phyloP scores from a whole-genome alignment of 2,113 vertebrate species.

The Murina feae region DNA sequence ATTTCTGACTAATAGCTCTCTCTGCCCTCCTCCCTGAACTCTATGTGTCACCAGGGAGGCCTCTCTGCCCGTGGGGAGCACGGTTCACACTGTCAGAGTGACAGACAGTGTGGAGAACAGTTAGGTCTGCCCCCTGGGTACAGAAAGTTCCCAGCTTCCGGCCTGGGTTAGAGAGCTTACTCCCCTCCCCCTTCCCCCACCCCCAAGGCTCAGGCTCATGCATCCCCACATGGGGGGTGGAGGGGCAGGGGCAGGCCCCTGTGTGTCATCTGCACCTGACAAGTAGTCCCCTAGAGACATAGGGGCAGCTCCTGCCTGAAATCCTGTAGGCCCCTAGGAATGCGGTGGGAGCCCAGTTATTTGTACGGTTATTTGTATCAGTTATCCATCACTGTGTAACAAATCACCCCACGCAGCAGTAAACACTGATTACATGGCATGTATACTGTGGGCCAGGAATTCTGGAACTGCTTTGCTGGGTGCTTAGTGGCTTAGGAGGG shows the following conservation, averaged over 20 bases:
- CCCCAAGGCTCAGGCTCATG: background rate
- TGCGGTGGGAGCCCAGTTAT: background rate
- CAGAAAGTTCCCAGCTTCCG: background rate
- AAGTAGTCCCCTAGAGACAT: background rate
- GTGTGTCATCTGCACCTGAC: background rate
- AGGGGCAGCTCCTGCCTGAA: background rate
- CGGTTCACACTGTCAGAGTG: background rate
- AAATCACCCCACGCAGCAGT: background rate
- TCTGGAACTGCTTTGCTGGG: background rate
- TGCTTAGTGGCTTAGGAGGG: no score
- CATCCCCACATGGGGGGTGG: background rate
- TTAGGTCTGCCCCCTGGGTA: background rate
- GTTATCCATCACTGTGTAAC: background rate
- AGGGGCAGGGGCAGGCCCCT: background rate
- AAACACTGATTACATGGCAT: background rate
- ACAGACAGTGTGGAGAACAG: background rate
- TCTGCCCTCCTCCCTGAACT: no score
- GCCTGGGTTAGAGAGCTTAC: background rate
- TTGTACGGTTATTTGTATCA: background rate
- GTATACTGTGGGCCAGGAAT: background rate
- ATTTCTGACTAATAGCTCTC: background rate
- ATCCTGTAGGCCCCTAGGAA: background rate
- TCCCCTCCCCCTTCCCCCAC: rapidly evolving
- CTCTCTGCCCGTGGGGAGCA: background rate
- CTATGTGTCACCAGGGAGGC: background rate